Percentiles rank a stretch among this genome's conserved stretches.
phyloP scores from a whole-genome alignment of 1,140 invertebrate species.

The Drosophila funebris region DNA sequence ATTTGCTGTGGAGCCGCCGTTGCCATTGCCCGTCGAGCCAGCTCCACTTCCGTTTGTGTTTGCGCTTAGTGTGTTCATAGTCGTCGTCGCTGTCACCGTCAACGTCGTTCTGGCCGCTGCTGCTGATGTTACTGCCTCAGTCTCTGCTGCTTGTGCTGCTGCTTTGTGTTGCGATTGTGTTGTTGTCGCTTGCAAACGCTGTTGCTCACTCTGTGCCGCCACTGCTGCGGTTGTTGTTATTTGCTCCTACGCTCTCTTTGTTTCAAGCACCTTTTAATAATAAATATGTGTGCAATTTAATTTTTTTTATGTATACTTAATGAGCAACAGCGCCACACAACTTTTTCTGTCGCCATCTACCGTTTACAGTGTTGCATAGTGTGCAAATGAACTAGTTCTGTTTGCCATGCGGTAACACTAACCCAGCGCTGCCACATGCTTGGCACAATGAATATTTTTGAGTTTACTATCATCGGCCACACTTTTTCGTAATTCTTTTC shows the following conservation, averaged over 20 bases:
- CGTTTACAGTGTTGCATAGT: constrained; percentile 38
- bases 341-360: constrained; percentile 49
- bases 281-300: constrained; percentile 71
- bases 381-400: constrained; percentile 24
- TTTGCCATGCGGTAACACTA: neutral
- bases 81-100: constrained; percentile 49
- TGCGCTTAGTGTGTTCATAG: constrained; percentile 66
- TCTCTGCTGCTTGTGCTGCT: constrained; percentile 28
- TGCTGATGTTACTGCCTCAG: constrained; percentile 26
- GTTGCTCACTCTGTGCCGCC: constrained; percentile 35
- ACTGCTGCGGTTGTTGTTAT: constrained; percentile 23
- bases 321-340: constrained; percentile 55
- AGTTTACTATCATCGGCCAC: neutral
- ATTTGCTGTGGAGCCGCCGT: constrained; percentile 40
- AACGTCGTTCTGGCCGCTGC: constrained; percentile 45
- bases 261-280: constrained; percentile 45
- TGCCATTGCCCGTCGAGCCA: constrained; percentile 46
- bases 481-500: constrained; percentile 34
- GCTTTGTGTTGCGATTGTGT: constrained; percentile 20
- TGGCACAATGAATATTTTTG: neutral
- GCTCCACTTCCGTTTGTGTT: constrained; percentile 58
- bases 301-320: constrained; percentile 76
- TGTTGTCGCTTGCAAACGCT: constrained; percentile 21
- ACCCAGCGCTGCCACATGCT: constrained; percentile 16
- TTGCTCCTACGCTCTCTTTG: constrained; percentile 27